A percentile compares a stretch with the other conserved stretches of the same genome.
These are phyloP conservation scores for Fregetta grallaria DNA, from an alignment of 2,113 vertebrate species.

Conservation along the genomic window DNA sequence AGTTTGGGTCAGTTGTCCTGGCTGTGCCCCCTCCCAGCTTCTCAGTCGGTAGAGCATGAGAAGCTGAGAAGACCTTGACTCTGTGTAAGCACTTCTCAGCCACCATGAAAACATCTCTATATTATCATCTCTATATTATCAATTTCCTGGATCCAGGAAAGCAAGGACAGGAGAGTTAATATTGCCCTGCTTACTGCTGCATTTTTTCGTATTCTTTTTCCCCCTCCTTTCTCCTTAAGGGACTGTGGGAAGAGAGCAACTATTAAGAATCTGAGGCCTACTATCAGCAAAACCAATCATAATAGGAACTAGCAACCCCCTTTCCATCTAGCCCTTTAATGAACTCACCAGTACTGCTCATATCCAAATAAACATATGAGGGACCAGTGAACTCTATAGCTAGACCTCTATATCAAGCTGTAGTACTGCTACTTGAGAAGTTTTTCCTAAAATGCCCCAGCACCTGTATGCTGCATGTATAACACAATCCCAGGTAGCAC, in stretches of 20 bases:
- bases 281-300: background rate
- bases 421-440: background rate
- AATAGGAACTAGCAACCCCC: background rate
- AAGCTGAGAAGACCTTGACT: too few species aligned
- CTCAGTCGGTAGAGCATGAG: too few species aligned
- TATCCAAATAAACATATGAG: background rate
- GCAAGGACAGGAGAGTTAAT: background rate
- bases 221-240: background rate
- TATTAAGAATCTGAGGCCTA: background rate
- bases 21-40: too few species aligned
- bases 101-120: too few species aligned
- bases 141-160: background rate
- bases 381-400: background rate
- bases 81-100: too few species aligned
- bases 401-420: background rate
- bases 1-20: too few species aligned
- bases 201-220: background rate
- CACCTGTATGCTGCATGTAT: background rate
- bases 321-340: background rate
- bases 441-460: background rate
- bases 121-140: too few species aligned
- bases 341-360: background rate
- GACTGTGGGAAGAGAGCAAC: background rate
- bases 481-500: background rate
- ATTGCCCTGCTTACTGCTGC: background rate